phyloP scores from a whole-genome alignment of 1,140 invertebrate genomes.

The Drosophila pectinifera region DNA sequence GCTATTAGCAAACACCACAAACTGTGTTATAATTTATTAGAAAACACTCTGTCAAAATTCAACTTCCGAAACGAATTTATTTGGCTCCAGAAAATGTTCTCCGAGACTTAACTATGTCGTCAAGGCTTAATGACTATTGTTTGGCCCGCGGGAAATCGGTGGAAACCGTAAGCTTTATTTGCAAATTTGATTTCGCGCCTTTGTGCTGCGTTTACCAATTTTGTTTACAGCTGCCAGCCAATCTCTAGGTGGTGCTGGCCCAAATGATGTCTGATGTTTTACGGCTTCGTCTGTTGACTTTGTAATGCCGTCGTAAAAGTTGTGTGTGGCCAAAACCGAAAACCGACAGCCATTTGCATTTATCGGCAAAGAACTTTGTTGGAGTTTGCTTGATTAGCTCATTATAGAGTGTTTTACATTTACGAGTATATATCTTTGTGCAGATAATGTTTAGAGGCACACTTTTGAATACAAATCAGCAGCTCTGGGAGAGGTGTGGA shows the following conservation, averaged over 20 bases:
- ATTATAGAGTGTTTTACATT: slow-evolving; percentile 58
- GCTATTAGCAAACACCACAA: slow-evolving; percentile 65
- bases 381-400: slow-evolving; percentile 54
- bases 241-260: slow-evolving; percentile 19
- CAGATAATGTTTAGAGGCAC: slow-evolving; percentile 22
- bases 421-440: slow-evolving; percentile 53
- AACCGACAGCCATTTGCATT: slow-evolving; percentile 40
- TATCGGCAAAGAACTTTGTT: slow-evolving; percentile 38
- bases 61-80: slow-evolving; percentile 17
- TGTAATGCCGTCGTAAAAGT: slow-evolving; percentile 60
- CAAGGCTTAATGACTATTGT: slow-evolving; percentile 13
- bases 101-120: slow-evolving; percentile 7
- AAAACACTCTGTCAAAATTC: slow-evolving; percentile 33
- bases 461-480: slow-evolving; percentile 34
- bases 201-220: slow-evolving; percentile 18
- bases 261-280: slow-evolving; percentile 34
- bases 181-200: slow-evolving; percentile 35
- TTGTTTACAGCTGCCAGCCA: slow-evolving; percentile 13
- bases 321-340: slow-evolving; percentile 35
- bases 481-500: background rate
- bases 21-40: slow-evolving; percentile 62
- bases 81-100: background rate
- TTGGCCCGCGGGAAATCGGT: slow-evolving; percentile 22
- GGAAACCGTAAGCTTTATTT: slow-evolving; percentile 16
- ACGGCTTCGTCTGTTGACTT: slow-evolving; percentile 42